These are phyloP conservation scores for Heliconius ismenius DNA, from an alignment of 2,888 invertebrate genomes.

Conservation along the genomic window DNA sequence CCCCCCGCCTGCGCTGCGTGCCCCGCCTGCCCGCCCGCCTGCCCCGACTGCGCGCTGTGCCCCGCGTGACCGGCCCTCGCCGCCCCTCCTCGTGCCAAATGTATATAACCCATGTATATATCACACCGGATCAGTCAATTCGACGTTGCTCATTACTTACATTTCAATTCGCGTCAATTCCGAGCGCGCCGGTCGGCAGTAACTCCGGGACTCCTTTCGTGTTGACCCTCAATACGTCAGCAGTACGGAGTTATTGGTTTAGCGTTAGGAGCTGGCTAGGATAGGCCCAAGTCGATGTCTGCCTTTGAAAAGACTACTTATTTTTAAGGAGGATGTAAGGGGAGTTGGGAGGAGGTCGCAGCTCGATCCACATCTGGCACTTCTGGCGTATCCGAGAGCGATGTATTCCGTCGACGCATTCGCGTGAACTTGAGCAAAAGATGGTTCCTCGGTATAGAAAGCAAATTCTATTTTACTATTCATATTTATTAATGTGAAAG, in stretches of 20 bases:
- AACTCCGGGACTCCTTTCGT: slow-evolving; percentile 78
- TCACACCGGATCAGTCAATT: slow-evolving; percentile 53
- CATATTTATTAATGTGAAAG: slow-evolving; percentile 70
- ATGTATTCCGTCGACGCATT: slow-evolving; percentile 12
- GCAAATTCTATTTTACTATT: slow-evolving; percentile 70
- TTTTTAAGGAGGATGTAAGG: slow-evolving; percentile 58
- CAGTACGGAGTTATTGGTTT: slow-evolving; percentile 76
- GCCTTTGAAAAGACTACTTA: slow-evolving; percentile 77
- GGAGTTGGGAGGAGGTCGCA: background rate
- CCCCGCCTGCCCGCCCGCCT: slow-evolving; percentile 67
- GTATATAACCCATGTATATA: slow-evolving; percentile 69
- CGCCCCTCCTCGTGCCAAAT: slow-evolving; percentile 74
- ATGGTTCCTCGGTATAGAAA: slow-evolving; percentile 54
- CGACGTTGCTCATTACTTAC: slow-evolving; percentile 57
- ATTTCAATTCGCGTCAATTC: slow-evolving; percentile 61
- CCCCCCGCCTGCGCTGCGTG: slow-evolving; percentile 68
- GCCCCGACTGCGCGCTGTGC: slow-evolving; percentile 67
- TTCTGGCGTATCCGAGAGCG: slow-evolving; percentile 8
- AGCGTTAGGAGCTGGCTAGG: slow-evolving; percentile 48
- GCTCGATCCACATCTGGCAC: slow-evolving; percentile 12
- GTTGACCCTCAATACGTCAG: slow-evolving; percentile 76
- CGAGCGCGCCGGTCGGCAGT: slow-evolving; percentile 52
- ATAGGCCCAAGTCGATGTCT: slow-evolving; percentile 66
- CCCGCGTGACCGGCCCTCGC: slow-evolving; percentile 70
- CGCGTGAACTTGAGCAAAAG: slow-evolving; percentile 32